Evolutionary conservation across 2,113 vertebrate genomes (phyloP).

Genomic region (Hippopotamus amphibius): DNA sequence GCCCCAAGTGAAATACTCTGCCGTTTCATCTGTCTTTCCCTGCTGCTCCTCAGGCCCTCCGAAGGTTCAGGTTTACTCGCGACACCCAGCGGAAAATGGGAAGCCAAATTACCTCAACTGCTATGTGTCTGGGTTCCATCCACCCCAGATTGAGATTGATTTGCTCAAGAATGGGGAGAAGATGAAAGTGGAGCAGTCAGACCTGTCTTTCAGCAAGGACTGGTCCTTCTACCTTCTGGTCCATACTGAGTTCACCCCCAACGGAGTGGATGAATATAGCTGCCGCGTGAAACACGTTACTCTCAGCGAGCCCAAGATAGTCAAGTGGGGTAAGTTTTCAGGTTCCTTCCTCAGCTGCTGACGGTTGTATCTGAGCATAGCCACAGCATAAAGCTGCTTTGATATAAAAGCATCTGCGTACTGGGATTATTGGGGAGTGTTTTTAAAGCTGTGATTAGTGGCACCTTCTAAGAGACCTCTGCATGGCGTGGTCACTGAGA

Average conservation of each 20-base stretch:
- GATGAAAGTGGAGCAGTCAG: constrained; percentile 66
- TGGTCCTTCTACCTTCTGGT: constrained; percentile 92
- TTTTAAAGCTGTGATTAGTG: background rate
- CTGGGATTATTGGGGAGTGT: background rate
- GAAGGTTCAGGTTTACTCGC: constrained; percentile 89
- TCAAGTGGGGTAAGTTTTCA: constrained; percentile 88
- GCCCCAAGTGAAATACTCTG: background rate
- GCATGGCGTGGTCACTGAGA: background rate
- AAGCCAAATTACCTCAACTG: constrained; percentile 88
- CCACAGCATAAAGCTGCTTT: background rate
- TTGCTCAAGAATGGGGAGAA: constrained; percentile 74
- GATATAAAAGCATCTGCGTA: background rate
- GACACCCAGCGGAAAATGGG: background rate
- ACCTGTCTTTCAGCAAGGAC: constrained; percentile 90
- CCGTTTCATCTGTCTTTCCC: background rate
- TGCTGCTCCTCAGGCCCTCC: constrained; percentile 73
- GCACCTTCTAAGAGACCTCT: background rate
- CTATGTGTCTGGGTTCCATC: constrained; percentile 89
- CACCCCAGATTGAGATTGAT: constrained; percentile 87
- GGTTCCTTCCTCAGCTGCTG: background rate
- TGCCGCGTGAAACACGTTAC: constrained; percentile 86
- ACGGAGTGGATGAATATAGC: rapidly evolving
- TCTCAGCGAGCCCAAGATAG: rapidly evolving
- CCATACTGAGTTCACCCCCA: constrained; percentile 58
- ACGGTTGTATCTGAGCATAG: background rate